These are phyloP conservation scores for Branchinecta lynchi DNA, from an alignment of 1,140 invertebrate species.

Conservation along the genomic window DNA sequence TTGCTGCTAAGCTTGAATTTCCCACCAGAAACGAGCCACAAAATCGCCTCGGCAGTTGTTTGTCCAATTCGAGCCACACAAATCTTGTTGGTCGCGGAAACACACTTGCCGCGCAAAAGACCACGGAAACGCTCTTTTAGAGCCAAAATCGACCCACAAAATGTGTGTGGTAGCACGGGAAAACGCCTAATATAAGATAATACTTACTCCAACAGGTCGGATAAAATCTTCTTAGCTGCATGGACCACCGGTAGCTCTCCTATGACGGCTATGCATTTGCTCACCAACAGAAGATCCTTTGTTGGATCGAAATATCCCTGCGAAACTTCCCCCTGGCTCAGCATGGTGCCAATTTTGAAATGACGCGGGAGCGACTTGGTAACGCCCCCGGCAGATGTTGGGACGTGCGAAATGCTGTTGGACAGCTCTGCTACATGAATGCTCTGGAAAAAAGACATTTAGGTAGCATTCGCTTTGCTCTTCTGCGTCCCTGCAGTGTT, in stretches of 20 bases:
- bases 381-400: constrained; percentile 24
- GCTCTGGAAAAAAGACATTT: constrained; percentile 38
- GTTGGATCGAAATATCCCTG: constrained; percentile 65
- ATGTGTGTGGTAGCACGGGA: too few species aligned
- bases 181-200: background rate
- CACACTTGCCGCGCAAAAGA: too few species aligned
- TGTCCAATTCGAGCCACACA: too few species aligned
- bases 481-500: too few species aligned
- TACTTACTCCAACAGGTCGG: constrained; percentile 62
- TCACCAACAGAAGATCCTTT: constrained; percentile 83
- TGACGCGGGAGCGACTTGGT: constrained; percentile 40
- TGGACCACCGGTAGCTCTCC: constrained; percentile 77
- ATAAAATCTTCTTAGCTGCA: constrained; percentile 65
- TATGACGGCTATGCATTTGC: constrained; percentile 83
- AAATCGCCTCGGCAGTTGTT: too few species aligned
- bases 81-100: too few species aligned
- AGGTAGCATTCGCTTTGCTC: background rate
- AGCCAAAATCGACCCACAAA: too few species aligned
- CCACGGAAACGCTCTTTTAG: too few species aligned
- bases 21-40: too few species aligned
- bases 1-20: background rate
- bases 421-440: constrained; percentile 83
- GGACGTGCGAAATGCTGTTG: constrained; percentile 31
- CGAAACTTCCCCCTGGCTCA: constrained; percentile 45
- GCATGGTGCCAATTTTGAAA: constrained; percentile 69